Base-by-base conservation (phyloP, 2,888 invertebrate genomes). In the Zelleria hepariella region DNA sequence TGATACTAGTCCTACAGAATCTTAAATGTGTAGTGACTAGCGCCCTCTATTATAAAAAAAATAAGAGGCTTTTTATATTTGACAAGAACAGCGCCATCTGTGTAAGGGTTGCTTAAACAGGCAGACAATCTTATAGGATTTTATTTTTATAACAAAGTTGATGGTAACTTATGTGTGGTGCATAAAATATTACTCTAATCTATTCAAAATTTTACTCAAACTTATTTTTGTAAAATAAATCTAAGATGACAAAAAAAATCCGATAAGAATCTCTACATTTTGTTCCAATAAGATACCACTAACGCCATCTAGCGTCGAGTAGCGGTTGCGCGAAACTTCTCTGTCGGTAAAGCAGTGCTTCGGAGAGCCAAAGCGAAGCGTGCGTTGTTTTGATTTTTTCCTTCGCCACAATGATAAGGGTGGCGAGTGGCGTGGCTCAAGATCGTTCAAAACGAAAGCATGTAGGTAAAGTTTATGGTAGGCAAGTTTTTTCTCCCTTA, bases 301-400 rank as follows among this genome's bases (percentile, higher is more conserved):
- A n/a, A n/a, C n/a, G 80, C 71, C 81, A 82, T 72, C 85, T 82
- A 68, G 67, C 62, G 65, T 64, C 62, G 68, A 75, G 72, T 83
- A 80, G 85, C 62, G 5, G 5, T 4, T 64, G 52, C 4, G 2
- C 60, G 58, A 3, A 23, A 25, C 25, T 23, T 24, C 18, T 54
- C 2, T 15, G 10, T 25, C 65, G 86, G 68, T 82, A 81, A 80
- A 85, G 67, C 80, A 83, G 86, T 65, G 69, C 66, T 70, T 70
- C 71, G 72, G 72, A 76, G 77, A 65, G 69, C 63, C 53, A 27
- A 26, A 18, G 48, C 47, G 23, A 20, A 20, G n/a, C 20, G 42
- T 23, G 21, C 23, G 15, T 26, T 32, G 42, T 32, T 20, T 32
- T 42, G n/a, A n/a, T 26, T 51, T 23, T 21, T 51, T 51, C 21